Conservation (phyloP, 2,113 vertebrate species). For the Atherinomorus stipes region DNA sequence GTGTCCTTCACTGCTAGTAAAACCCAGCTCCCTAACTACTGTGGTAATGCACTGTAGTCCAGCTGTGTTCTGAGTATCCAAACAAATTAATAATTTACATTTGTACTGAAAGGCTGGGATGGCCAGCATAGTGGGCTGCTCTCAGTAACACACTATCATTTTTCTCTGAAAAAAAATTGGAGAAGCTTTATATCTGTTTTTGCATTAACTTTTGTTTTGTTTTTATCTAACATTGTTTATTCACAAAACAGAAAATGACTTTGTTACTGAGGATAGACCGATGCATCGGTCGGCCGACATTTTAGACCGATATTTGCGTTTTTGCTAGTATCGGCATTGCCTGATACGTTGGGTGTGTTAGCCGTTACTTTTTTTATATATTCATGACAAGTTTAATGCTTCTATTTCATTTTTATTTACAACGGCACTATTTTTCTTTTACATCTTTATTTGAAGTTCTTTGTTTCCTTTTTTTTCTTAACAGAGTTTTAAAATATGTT, state of each 20-base stretch:
- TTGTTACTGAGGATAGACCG: too few relatives aligned
- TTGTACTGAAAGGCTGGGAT: constrained; percentile 62
- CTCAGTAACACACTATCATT: constrained; percentile 32
- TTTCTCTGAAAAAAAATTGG: constrained; percentile 54
- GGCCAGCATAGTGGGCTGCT: constrained; percentile 43
- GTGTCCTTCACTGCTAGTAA: constrained; percentile 33
- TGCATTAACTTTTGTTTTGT: constrained; percentile 22
- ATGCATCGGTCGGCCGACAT: too few relatives aligned
- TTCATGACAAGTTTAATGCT: too few relatives aligned
- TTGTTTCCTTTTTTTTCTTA: too few relatives aligned
- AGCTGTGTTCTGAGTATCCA: constrained; percentile 70
- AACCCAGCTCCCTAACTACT: constrained; percentile 36
- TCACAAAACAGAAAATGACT: background rate
- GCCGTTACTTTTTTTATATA: too few relatives aligned
- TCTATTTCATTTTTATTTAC: too few relatives aligned
- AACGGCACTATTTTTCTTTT: too few relatives aligned
- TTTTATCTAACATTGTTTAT: constrained; percentile 15
- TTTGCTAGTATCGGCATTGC: too few relatives aligned
- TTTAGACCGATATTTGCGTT: too few relatives aligned
- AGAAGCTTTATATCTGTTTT: constrained; percentile 20
- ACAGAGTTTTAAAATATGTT: too few relatives aligned
- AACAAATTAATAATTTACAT: constrained; percentile 78
- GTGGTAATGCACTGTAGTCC: constrained; percentile 55
- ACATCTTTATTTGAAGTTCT: too few relatives aligned
- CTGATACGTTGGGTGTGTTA: too few relatives aligned